Evolutionary conservation across 2,797 vertebrate genomes (phyloP), one percentile per base, ranked within the genome.

Genomic region (Stomatorhinus walkeri): DNA sequence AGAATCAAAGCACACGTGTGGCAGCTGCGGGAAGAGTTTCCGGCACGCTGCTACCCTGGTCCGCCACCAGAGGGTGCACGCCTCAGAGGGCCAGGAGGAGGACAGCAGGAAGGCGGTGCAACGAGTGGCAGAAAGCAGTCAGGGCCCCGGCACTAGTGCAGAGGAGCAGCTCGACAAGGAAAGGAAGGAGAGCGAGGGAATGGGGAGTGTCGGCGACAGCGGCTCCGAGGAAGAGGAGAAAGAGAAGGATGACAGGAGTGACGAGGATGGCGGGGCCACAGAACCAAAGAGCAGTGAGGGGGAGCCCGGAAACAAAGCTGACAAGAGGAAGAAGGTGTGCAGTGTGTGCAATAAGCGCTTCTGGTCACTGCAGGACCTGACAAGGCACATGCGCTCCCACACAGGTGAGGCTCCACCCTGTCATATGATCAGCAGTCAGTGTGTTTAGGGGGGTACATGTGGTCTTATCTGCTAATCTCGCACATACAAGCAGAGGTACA

Each of bases 321-420:
- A 99, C 94, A 99, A 99, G 94, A 96, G 98, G 93, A 99, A 99
- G 95, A 99, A 99, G 93, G 97, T 99, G 91, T 99, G 98, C 92
- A 97, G 94, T 0, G 97, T 99, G 87, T 99, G 98, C 91, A 97
- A 95, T 88, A 99, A 99, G 91, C 94, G 98, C 46, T 99, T 99
- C 95, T 99, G 98, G 98, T 99, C 98, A 22, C 96, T 99, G 91
- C 98, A 99, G 93, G 98, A 99, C 93, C 96, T 99, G 93, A 99
- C 98, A 0, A 93, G 98, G 89, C 98, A 99, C 94, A 99, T 98
- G 97, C 94, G 98, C 92, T 99, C 98, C 28, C 98, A 99, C 94
- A 99, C 98, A 95, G 98, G 98, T 98, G 92, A 91, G 76, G 40
- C 76, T 87, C 52, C 9, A 32, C 12, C 85, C 16, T 7, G 9